phyloP scores from a whole-genome alignment of 2,113 vertebrate genomes.

The Carassius auratus region DNA sequence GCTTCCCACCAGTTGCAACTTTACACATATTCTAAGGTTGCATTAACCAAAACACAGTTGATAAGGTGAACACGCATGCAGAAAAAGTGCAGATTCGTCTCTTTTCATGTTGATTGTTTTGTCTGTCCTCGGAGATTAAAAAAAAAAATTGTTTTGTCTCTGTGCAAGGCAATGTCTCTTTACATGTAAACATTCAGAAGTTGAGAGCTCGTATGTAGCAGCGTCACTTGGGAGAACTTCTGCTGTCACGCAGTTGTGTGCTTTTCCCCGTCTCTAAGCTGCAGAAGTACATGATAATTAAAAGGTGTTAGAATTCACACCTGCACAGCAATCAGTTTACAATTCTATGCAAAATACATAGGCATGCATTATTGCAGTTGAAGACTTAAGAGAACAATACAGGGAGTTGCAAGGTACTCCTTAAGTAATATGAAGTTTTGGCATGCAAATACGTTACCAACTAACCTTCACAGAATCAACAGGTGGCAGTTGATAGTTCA shows the following conservation, averaged over 20 bases:
- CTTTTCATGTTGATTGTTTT: constrained; percentile 47
- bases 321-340: background rate
- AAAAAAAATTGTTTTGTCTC: constrained; percentile 62
- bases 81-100: constrained; percentile 70
- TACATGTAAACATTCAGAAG: constrained; percentile 71
- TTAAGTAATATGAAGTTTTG: background rate
- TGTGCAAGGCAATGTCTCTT: constrained; percentile 46
- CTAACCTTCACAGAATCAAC: background rate
- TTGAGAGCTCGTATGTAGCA: constrained; percentile 32
- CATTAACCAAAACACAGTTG: constrained; percentile 72
- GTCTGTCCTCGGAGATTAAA: constrained; percentile 42
- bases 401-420: no score
- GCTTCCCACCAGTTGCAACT: constrained; percentile 76
- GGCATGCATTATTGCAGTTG: background rate
- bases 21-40: constrained; percentile 71
- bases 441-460: background rate
- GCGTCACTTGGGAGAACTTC: constrained; percentile 40
- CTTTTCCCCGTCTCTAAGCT: constrained; percentile 81
- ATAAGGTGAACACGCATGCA: constrained; percentile 60
- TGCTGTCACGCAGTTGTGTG: constrained; percentile 62
- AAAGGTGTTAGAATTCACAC: background rate
- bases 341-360: background rate
- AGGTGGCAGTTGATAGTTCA: background rate
- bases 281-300: constrained; percentile 37
- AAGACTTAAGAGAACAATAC: background rate